Evolutionary conservation across 2,113 vertebrate species (phyloP), one percentile per base, ranked within the genome.

Genomic region (Prionailurus bengalensis): DNA sequence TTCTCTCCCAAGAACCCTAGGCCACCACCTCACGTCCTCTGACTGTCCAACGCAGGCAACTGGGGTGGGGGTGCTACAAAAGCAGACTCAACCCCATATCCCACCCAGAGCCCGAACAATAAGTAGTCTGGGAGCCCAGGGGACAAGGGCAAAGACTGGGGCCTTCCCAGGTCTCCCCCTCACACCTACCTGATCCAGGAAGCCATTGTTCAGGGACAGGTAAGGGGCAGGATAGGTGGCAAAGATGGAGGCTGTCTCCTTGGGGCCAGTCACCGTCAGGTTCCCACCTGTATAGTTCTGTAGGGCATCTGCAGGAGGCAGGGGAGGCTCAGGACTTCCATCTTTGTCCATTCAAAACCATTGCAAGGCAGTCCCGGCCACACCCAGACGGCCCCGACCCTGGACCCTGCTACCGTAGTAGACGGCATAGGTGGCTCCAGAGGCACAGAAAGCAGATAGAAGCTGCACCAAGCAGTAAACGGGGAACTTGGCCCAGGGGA

Each of bases 191-290:
- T 99, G 99, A 98, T 99, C 99, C 95, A 99, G 98, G 98, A 99
- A 99, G 95, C 99, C 99, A 66, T 99, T 99, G 5, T 98, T 58
- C 73, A 99, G 95, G 36, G 99, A 99, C 27, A 99, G 99, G 96
- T 99, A 99, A 0, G 99, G 98, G 42, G 98, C 98, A 89, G 99
- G 99, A 63, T 99, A 99, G 14, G 99, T 99, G 55, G 99, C 99
- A 98, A 99, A 99, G 97, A 99, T 99, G 15, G 99, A 99, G 39
- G 99, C 99, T 7, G 99, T 99, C 89, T 99, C 99, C 15, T 99
- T 99, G 51, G 98, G 98, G 79, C 99, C 99, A 14, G 98, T 99
- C 68, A 99, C 99, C 29, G 96, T 96, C 71, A 99, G 97, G 55
- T 98, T 98, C 88, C 99, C 99, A 0, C 98, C 97, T 0, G 99